Conservation (phyloP, 2,888 invertebrate species). For the Synergus japonicus region DNA sequence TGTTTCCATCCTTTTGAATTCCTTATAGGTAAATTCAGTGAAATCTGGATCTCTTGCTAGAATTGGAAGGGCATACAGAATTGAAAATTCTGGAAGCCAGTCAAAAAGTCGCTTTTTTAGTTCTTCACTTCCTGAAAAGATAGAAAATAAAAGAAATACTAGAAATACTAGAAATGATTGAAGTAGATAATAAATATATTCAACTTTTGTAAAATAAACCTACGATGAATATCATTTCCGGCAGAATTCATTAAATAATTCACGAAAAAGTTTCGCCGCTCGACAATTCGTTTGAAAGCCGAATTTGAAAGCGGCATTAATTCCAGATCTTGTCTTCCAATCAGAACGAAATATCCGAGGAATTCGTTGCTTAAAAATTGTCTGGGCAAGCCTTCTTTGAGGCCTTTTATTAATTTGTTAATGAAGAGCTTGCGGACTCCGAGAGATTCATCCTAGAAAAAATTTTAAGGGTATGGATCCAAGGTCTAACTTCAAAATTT, state of each 20-base stretch:
- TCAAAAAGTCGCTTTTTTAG: background rate
- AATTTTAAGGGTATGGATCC: background rate
- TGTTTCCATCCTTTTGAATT: background rate
- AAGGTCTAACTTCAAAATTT: too few species aligned
- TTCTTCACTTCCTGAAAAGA: background rate
- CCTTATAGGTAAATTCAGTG: background rate
- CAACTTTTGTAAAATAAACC: background rate
- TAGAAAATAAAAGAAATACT: background rate
- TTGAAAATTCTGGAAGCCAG: constrained; percentile 10
- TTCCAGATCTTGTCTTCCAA: background rate
- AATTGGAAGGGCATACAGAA: constrained; percentile 1
- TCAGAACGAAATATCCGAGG: background rate
- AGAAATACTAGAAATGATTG: background rate
- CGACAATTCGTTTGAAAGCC: background rate
- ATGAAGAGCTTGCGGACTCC: background rate
- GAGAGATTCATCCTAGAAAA: background rate
- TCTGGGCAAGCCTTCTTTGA: background rate
- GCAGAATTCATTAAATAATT: background rate
- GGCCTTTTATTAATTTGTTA: background rate
- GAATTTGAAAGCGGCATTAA: background rate
- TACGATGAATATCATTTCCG: background rate
- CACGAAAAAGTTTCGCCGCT: background rate
- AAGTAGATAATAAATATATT: too few species aligned
- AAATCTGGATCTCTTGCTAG: constrained; percentile 6
- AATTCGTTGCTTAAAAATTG: constrained; percentile 26